Conservation (phyloP, 2,113 vertebrate species). For the Labrus mixtus region DNA sequence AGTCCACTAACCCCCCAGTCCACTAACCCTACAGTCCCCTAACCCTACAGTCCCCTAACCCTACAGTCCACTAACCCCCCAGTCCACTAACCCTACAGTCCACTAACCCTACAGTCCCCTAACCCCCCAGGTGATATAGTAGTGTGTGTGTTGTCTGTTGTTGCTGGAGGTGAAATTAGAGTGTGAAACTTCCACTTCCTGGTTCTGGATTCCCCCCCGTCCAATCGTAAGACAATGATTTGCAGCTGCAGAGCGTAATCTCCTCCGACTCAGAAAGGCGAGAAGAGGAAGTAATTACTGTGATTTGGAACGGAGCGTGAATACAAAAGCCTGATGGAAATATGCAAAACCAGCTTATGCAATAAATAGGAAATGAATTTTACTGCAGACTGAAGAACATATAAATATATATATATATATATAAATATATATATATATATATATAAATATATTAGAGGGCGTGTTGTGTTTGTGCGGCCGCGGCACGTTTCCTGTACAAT, state of each 20-base stretch:
- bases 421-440: no score
- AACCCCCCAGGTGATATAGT: no score
- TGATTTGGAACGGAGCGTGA: constrained; percentile 52
- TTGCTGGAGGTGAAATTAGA: constrained; percentile 46
- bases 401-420: no score
- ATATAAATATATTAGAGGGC: no score
- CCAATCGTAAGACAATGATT: constrained; percentile 56
- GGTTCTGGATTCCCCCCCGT: constrained; percentile 48
- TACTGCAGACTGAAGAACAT: constrained; percentile 36
- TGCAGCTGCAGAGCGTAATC: constrained; percentile 61
- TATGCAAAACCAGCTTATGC: constrained; percentile 64
- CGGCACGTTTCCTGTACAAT: constrained; percentile 38
- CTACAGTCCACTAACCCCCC: no score
- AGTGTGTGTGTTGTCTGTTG: no score
- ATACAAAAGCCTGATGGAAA: constrained; percentile 52
- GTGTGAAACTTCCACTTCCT: constrained; percentile 45
- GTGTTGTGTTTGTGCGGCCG: constrained; percentile 16
- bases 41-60: no score
- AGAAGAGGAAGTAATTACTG: constrained; percentile 67
- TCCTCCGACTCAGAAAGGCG: constrained; percentile 53
- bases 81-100: no score
- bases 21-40: no score
- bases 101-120: no score
- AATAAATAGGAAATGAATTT: constrained; percentile 49
- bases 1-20: no score